These are phyloP conservation scores for Caenorhabditis panamensis DNA, from an alignment of 2,888 invertebrate species.

Conservation along the genomic window DNA sequence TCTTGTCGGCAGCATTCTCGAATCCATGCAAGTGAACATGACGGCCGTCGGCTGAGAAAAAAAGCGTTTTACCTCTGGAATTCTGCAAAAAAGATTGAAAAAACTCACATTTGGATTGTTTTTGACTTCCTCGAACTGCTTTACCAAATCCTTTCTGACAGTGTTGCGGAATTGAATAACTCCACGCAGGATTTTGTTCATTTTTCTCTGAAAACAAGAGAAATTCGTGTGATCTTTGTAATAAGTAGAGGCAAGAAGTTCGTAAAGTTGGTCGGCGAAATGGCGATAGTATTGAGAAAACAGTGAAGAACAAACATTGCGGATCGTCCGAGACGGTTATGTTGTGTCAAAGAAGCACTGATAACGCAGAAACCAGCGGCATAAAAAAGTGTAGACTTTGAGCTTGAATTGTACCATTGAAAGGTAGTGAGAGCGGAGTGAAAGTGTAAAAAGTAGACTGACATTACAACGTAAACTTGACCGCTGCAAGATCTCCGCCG, in stretches of 20 bases:
- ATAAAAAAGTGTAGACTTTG: neutral
- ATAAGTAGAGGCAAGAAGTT: conserved; percentile 7
- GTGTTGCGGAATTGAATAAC: conserved; percentile 91
- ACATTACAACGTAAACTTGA: conserved; percentile 46
- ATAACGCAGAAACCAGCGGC: conserved; percentile 18
- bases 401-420: conserved; percentile 2
- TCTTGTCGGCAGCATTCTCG: conserved; percentile 94
- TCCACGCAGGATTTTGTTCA: conserved; percentile 87
- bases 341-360: conserved; percentile 19
- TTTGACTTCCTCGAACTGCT: conserved; percentile 91
- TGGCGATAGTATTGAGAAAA: conserved; percentile 16
- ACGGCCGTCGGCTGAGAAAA: conserved; percentile 91
- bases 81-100: too few species aligned
- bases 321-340: conserved; percentile 2
- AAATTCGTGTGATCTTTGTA: conserved; percentile 35
- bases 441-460: conserved; percentile 44
- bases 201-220: conserved; percentile 31
- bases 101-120: conserved; percentile 89
- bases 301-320: conserved; percentile 28
- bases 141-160: conserved; percentile 86
- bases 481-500: conserved; percentile 40
- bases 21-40: conserved; percentile 98
- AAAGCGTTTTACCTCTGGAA: too few species aligned
- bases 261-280: conserved; percentile 8
- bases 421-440: conserved; percentile 27